These are phyloP conservation scores for Acanthopleura granulata DNA, from an alignment of 2,888 invertebrate genomes.

Conservation along the genomic window DNA sequence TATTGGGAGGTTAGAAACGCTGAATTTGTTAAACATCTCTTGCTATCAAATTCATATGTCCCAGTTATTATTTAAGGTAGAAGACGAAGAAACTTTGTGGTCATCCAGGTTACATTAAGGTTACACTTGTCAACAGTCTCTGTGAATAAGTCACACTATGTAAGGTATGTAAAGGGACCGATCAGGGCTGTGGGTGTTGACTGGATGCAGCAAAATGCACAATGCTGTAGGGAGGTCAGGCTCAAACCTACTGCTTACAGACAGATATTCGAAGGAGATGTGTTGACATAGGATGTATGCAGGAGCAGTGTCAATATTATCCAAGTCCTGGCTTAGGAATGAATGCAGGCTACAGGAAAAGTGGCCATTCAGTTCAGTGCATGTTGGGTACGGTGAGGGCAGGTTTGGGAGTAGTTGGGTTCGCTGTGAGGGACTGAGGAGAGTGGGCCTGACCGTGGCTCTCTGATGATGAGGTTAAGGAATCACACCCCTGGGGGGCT, in stretches of 20 bases:
- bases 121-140: no score
- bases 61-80: no score
- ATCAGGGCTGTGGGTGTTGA: no score
- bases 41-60: no score
- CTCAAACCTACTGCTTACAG: not conserved
- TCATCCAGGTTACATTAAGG: no score
- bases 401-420: not conserved
- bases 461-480: not conserved
- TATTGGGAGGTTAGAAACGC: no score
- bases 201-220: no score
- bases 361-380: conserved; percentile 9
- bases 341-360: not conserved
- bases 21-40: no score
- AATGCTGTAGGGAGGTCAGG: no score
- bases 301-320: conserved; percentile 12
- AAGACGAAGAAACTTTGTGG: no score
- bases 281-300: conserved; percentile 8
- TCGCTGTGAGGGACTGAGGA: not conserved
- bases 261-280: not conserved
- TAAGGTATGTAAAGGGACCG: no score
- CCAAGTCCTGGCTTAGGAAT: conserved; percentile 7
- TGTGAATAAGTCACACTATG: no score
- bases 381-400: not conserved
- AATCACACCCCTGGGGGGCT: not conserved
- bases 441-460: not conserved